Base-by-base conservation (phyloP, 2,113 vertebrate genomes). In the Sturnus vulgaris region DNA sequence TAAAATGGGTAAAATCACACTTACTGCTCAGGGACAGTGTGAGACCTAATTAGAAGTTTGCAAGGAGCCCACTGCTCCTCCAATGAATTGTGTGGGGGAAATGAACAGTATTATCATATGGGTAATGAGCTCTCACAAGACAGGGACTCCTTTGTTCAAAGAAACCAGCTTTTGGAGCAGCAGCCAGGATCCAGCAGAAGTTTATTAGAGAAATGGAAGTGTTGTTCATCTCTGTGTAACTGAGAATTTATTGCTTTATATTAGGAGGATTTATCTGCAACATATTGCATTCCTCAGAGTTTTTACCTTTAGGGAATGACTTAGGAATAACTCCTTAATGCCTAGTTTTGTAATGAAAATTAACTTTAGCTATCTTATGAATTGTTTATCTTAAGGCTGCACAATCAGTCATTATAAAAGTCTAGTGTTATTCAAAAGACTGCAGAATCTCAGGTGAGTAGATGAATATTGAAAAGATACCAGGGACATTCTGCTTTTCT, bases 331-430 rank as follows among this genome's bases (percentile, higher is more conserved):
- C 86, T 82, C 82, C 91, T 96, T 91, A 95, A 94, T 81, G 53
- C 46, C 44, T 88, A 91, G 69, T 95, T 96, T 97, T 96, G 95
- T 95, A 90, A 94, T 94, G 93, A 96, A 97, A 96, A 97, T 96
- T 87, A 96, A 95, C 86, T 93, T 94, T 39, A 94, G 87, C 88
- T 97, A 69, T 86, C 96, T 87, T 91, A 95, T 73, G 78, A 95
- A 96, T 95, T 96, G 94, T 95, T 97, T 96, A 97, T 97, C 96
- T 96, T 92, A 95, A 93, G 49, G 39, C 57, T 94, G 81, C 83
- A 95, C 88, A 86, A 87, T 84, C 66, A 76, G 47, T 90, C 76
- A 94, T 89, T 93, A 95, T 88, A 84, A 88, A 93, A 92, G 72
- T 71, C 90, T 90, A 28, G 71, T 81, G 69, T 92, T 88, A 93